Evolutionary conservation across 2,797 vertebrate species (phyloP), one percentile per base, ranked within the genome.

Genomic region (Coendou prehensilis): DNA sequence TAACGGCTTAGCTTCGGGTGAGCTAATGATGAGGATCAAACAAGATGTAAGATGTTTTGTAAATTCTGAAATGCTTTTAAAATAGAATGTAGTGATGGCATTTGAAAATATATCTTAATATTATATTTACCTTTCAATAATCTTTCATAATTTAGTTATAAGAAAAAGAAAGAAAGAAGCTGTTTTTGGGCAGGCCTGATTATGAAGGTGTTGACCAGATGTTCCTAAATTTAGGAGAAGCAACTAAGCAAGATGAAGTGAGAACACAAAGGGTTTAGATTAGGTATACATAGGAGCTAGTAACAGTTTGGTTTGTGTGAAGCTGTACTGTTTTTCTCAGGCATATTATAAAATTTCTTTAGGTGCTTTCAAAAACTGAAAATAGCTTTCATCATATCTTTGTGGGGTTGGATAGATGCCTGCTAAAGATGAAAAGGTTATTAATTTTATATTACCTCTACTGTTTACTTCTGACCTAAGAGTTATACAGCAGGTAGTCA

Each of bases 11-110:
- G 67, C 17, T 90, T n/a, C 41, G 28, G 57, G 91, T 64, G 63
- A 33, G 63, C 63, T 64, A 64, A 33, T 33, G 45, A 15, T 67
- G 17, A 95, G 18, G 26, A 56, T 52, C 59, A 81, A 67, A 61
- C 89, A 86, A 84, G 37, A 79, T 85, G 7, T 75, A 85, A 82
- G 23, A 57, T 88, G 22, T 69, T 78, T 89, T 79, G 4, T 93
- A 82, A 69, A 90, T 81, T 79, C 37, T 83, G 22, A 94, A 94
- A 79, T 91, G 61, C 15, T 83, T 96, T 91, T 45, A 82, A 96
- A 91, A 86, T 30, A 73, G 56, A 50, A 80, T 67, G 23, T 56
- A 45, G 41, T 47, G 5, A 20, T 94, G 69, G 7, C 50, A 45
- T 96, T 92, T 88, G n/a, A 92, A 93, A 89, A 8, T 57, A 23